A percentile compares a stretch with the other conserved stretches of the same genome.
Conservation (phyloP, 2,888 invertebrate genomes). For the Metopia argyrocephala region DNA sequence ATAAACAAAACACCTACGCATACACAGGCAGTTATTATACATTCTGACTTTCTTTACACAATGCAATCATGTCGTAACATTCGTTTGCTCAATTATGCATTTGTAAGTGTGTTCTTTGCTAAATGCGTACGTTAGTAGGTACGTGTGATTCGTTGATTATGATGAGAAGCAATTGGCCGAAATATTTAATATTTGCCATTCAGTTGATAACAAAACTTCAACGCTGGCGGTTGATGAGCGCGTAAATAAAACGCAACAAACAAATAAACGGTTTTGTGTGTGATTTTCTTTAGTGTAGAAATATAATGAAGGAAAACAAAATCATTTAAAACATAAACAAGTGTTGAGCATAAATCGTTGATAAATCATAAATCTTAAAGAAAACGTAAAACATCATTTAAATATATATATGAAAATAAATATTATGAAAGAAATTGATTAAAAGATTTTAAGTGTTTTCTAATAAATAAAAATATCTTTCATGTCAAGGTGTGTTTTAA, state of each 20-base stretch:
- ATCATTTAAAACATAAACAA: not conserved
- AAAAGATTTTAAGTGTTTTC: not conserved
- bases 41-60: slow-evolving; percentile 29
- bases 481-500: slow-evolving; percentile 6
- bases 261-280: not conserved
- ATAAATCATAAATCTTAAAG: not conserved
- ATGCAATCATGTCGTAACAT: slow-evolving; percentile 10
- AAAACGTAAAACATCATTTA: not conserved
- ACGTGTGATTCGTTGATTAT: not conserved
- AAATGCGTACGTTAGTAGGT: not conserved
- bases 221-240: slow-evolving; percentile 39
- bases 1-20: slow-evolving; percentile 16
- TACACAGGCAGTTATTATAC: not conserved
- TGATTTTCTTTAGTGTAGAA: not conserved
- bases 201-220: slow-evolving; percentile 59
- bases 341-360: not conserved
- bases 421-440: not conserved
- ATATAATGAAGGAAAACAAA: not conserved
- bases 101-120: not conserved
- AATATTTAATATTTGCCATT: slow-evolving; percentile 33
- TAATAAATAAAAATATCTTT: not conserved
- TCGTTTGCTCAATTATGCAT: not conserved
- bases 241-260: not conserved
- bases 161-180: slow-evolving; percentile 19
- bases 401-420: not conserved